phyloP scores from a whole-genome alignment of 2,888 invertebrate genomes.

The Cephus runcator region DNA sequence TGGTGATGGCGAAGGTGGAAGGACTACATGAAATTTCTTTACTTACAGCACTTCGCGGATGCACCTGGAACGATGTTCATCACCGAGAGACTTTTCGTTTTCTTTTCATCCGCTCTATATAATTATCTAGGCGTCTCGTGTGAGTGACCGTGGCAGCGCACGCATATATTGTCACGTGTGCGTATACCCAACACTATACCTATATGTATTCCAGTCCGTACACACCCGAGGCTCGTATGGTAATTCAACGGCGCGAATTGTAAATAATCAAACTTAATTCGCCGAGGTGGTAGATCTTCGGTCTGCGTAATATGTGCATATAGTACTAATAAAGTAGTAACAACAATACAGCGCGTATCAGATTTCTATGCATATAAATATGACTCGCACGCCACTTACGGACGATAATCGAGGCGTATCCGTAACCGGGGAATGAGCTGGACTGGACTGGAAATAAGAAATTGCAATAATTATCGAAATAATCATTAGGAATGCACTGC shows the following conservation, averaged over 20 bases:
- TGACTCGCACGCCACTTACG: conserved; percentile 22
- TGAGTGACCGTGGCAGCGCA: not conserved
- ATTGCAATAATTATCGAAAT: not conserved
- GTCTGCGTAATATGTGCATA: not conserved
- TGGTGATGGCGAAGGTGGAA: not conserved
- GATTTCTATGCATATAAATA: conserved; percentile 31
- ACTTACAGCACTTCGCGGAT: not conserved
- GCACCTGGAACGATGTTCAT: not conserved
- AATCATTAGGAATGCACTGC: not conserved
- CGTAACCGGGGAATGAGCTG: not conserved
- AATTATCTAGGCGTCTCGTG: conserved; percentile 1
- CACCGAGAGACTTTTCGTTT: not conserved
- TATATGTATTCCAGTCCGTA: not conserved
- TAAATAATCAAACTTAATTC: conserved; percentile 3
- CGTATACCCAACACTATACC: not conserved
- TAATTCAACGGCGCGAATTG: conserved; percentile 1
- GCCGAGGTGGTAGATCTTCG: not conserved
- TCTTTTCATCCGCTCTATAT: conserved; percentile 1
- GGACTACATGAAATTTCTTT: not conserved
- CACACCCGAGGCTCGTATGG: not conserved
- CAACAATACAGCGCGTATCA: conserved; percentile 17
- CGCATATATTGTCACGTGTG: not conserved
- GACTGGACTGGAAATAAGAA: conserved; percentile 3
- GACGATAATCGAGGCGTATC: conserved; percentile 28
- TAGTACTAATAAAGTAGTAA: conserved; percentile 4